These are phyloP conservation scores for Aphrophora alni DNA, from an alignment of 2,888 invertebrate species.

Conservation along the genomic window DNA sequence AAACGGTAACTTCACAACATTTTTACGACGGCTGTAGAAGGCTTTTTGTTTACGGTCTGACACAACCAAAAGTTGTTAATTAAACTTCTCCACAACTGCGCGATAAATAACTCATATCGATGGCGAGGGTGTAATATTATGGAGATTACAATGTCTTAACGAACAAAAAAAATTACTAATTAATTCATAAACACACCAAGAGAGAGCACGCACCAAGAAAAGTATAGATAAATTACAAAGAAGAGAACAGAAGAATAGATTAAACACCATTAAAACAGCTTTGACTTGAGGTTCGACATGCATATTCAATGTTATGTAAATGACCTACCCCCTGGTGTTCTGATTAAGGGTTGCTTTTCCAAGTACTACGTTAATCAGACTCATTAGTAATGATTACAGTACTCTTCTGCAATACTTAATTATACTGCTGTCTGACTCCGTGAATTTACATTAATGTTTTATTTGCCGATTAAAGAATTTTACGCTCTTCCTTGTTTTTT, in stretches of 20 bases:
- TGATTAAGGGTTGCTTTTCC: not conserved
- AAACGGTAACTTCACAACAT: conserved; percentile 26
- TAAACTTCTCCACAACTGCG: not conserved
- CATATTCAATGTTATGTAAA: not conserved
- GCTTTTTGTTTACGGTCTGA: not conserved
- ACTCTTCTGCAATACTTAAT: not conserved
- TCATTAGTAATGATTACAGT: not conserved
- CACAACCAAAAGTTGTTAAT: not conserved
- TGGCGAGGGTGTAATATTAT: not conserved
- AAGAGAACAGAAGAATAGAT: not conserved
- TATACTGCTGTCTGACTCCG: not conserved
- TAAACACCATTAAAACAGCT: too few species aligned
- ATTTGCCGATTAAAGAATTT: not conserved
- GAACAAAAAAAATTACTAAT: not conserved
- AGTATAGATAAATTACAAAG: not conserved
- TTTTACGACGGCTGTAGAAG: conserved; percentile 26
- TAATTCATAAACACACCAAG: not conserved
- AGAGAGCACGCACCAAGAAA: not conserved
- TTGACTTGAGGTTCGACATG: not conserved
- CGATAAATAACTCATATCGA: not conserved
- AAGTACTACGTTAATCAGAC: not conserved
- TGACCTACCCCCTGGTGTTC: not conserved
- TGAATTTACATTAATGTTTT: not conserved
- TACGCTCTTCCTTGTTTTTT: too few species aligned
- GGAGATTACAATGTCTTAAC: not conserved